A percentile compares a stretch with the other conserved stretches of the same genome.
phyloP scores from a whole-genome alignment of 30 jellyfish, hydroid and myxozoan genomes.

The Phacellophora camtschatica region DNA sequence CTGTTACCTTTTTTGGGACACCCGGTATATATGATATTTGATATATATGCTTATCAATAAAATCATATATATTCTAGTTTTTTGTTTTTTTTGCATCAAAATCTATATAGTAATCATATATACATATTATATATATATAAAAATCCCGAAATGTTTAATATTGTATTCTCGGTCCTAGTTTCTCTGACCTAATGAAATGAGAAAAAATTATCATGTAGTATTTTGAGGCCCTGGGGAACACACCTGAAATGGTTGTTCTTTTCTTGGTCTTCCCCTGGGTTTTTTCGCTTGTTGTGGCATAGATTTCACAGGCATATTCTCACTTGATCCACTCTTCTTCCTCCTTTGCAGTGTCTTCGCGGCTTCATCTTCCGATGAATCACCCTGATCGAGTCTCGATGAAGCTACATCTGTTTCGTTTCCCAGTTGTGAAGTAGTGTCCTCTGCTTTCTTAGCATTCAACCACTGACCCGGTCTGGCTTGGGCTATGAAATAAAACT shows the following conservation, averaged over 20 bases:
- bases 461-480: conserved; percentile 41
- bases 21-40: too few relatives aligned
- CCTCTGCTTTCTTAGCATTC: conserved; percentile 1
- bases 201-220: neutral
- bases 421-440: neutral
- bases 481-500: neutral
- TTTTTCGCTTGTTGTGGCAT: neutral
- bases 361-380: conserved; percentile 56
- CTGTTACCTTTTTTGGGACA: too few relatives aligned
- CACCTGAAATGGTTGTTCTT: conserved; percentile 36
- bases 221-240: neutral
- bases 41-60: too few relatives aligned
- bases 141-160: too few relatives aligned
- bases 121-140: too few relatives aligned
- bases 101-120: too few relatives aligned
- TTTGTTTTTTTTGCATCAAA: too few relatives aligned
- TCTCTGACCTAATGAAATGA: neutral
- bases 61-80: too few relatives aligned
- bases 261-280: conserved; percentile 57
- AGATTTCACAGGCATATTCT: neutral
- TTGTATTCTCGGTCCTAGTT: neutral
- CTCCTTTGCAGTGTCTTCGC: conserved; percentile 35
- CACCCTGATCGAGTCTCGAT: conserved; percentile 24
- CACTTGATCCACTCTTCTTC: neutral
- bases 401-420: neutral